Percentiles rank a stretch among this genome's conserved stretches.
These are phyloP conservation scores for Drosophila tanythrix DNA, from an alignment of 2,888 invertebrate genomes.

Conservation along the genomic window DNA sequence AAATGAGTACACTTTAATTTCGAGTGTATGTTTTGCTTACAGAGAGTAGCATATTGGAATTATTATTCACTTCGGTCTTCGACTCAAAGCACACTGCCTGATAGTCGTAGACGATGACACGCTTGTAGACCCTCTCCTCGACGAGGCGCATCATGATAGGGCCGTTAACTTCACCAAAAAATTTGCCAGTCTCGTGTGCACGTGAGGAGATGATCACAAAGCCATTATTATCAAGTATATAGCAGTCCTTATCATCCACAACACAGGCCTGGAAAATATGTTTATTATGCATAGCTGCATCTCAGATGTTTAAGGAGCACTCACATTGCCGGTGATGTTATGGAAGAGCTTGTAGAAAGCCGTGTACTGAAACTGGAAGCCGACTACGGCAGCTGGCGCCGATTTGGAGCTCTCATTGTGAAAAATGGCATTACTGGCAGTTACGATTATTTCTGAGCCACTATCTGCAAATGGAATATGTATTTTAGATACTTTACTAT, in stretches of 20 bases:
- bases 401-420: conserved; percentile 87
- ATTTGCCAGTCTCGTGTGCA: conserved; percentile 90
- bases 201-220: conserved; percentile 93
- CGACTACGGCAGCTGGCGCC: conserved; percentile 89
- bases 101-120: conserved; percentile 92
- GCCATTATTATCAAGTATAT: conserved; percentile 94
- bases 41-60: conserved; percentile 87
- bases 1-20: neutral
- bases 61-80: conserved; percentile 87
- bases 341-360: conserved; percentile 91
- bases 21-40: conserved; percentile 84
- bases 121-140: conserved; percentile 90
- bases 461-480: conserved; percentile 63
- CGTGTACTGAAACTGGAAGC: conserved; percentile 93
- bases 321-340: conserved; percentile 91
- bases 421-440: conserved; percentile 94
- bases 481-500: neutral
- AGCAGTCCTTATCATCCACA: conserved; percentile 91
- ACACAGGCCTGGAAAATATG: conserved; percentile 85
- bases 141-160: conserved; percentile 91
- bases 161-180: conserved; percentile 93
- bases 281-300: neutral
- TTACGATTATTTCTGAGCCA: conserved; percentile 89
- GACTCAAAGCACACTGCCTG: conserved; percentile 94
- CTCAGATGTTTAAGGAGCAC: neutral